A percentile compares a stretch with the other conserved stretches of the same genome.
Conservation (phyloP, 2,888 invertebrate genomes). For the Pheosia tremula region DNA sequence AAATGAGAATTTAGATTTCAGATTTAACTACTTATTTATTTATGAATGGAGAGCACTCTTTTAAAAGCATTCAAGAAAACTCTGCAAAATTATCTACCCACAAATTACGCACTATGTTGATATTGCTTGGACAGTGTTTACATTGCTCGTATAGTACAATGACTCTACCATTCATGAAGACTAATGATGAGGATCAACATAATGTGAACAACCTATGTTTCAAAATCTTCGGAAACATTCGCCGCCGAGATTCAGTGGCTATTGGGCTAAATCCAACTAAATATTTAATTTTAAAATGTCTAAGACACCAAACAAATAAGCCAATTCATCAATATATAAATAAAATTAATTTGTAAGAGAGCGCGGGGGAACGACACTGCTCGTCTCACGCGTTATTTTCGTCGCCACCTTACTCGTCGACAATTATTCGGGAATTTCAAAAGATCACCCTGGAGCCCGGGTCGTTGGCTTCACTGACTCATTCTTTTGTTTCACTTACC, state of each 20-base stretch:
- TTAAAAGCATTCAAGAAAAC: slow-evolving; percentile 9
- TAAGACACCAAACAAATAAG: slow-evolving; percentile 63
- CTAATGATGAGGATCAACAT: slow-evolving; percentile 3
- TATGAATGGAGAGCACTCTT: slow-evolving; percentile 6
- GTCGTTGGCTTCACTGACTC: slow-evolving; percentile 79
- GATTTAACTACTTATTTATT: background rate
- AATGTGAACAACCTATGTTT: slow-evolving; percentile 4
- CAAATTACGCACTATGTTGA: slow-evolving; percentile 11
- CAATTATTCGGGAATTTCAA: slow-evolving; percentile 83
- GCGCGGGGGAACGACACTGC: slow-evolving; percentile 68
- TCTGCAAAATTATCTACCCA: background rate
- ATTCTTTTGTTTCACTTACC: slow-evolving; percentile 76
- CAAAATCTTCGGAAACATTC: slow-evolving; percentile 4
- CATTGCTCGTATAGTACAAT: slow-evolving; percentile 7
- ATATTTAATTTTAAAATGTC: slow-evolving; percentile 7
- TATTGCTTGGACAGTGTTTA: slow-evolving; percentile 15
- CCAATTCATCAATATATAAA: slow-evolving; percentile 79
- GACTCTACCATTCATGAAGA: slow-evolving; percentile 3
- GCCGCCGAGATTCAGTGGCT: slow-evolving; percentile 4
- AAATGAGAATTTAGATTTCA: background rate
- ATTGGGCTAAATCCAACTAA: slow-evolving; percentile 33
- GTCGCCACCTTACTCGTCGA: slow-evolving; percentile 78
- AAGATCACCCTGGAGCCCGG: slow-evolving; percentile 78
- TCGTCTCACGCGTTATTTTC: slow-evolving; percentile 73
- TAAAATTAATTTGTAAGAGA: slow-evolving; percentile 75